Base-by-base conservation (phyloP, 2,113 vertebrate genomes). In the Zootoca vivipara region DNA sequence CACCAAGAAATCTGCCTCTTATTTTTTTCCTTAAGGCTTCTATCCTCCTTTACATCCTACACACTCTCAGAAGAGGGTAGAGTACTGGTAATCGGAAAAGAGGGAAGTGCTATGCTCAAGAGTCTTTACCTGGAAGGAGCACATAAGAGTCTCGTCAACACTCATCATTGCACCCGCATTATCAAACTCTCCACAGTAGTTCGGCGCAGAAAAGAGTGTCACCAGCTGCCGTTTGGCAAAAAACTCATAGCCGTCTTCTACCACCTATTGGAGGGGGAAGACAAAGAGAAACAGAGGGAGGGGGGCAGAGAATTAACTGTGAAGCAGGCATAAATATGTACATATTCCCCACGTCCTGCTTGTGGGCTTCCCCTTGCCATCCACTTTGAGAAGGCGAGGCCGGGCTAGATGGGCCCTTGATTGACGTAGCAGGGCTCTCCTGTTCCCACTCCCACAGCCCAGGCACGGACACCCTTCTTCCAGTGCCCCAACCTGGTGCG, bases 81-180 rank as follows among this genome's bases (percentile, higher is more conserved):
- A 42, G 28, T 12, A 72, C 22, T n/a, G 4, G 4, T 3, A 6
- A 7, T 7, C 7, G 72, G 35, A 40, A 24, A 8, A 5, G 2
- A 28, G 7, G 5, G 1, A 24, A 56, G 24, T 26, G 9, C 52
- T 8, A 9, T 26, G 4, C 18, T 13, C 2, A 10, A 90, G 33
- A 7, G 28, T 26, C 4, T 81, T 90, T 86, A 99, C 98, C 98
- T 99, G 99, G 96, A 99, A 99, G 26, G 99, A 99, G 89, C 98
- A 99, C 98, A 99, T 99, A 52, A 99, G 98, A 0, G 98, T 99
- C 92, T 99, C 98, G 0, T 99, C 98, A 85, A 99, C 98, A 0
- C 98, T 99, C 99, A 99, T 99, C 98, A 99, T 99, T 92, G 98
- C 98, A 0, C 99, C 99, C 0, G 98, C 98, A 0, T 99, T 99